Evolutionary conservation across 2,888 invertebrate genomes (phyloP).

Genomic region (Microctonus aethiopoides): DNA sequence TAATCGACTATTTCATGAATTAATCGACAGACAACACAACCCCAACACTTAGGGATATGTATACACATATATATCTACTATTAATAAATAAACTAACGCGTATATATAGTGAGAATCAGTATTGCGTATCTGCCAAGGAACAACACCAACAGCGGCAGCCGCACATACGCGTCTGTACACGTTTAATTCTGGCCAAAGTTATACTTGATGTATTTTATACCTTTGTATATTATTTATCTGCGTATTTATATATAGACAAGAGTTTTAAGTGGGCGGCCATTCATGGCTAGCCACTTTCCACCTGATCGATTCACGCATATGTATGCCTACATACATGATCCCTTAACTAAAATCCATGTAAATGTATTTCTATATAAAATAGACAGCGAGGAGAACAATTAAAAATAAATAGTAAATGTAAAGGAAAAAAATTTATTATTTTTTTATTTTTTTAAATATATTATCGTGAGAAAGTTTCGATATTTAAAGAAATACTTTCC

Average conservation of each 20-base stretch:
- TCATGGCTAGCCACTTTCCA: conserved; percentile 44
- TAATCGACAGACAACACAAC: conserved; percentile 14
- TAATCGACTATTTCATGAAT: conserved; percentile 12
- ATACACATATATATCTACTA: not conserved
- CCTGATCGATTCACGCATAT: conserved; percentile 37
- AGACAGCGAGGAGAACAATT: not conserved
- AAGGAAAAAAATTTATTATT: too few relatives aligned
- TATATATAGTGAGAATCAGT: conserved; percentile 14
- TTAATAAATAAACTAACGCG: conserved; percentile 18
- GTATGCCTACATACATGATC: not conserved
- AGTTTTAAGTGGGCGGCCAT: conserved; percentile 40
- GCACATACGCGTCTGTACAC: not conserved
- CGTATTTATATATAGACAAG: not conserved
- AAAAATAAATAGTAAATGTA: not conserved
- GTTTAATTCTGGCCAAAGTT: conserved; percentile 3
- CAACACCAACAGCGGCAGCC: not conserved
- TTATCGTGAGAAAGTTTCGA: conserved; percentile 12
- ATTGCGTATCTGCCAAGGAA: conserved; percentile 9
- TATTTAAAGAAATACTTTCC: conserved; percentile 18
- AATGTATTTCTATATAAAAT: not conserved
- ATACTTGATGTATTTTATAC: not conserved
- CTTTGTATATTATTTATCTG: not conserved
- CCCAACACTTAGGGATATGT: not conserved
- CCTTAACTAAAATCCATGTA: not conserved
- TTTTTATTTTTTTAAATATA: not conserved